Percentiles rank a stretch among this genome's conserved stretches.
Evolutionary conservation across 1,140 invertebrate genomes (phyloP).

Genomic region (Zaprionus taronus): DNA sequence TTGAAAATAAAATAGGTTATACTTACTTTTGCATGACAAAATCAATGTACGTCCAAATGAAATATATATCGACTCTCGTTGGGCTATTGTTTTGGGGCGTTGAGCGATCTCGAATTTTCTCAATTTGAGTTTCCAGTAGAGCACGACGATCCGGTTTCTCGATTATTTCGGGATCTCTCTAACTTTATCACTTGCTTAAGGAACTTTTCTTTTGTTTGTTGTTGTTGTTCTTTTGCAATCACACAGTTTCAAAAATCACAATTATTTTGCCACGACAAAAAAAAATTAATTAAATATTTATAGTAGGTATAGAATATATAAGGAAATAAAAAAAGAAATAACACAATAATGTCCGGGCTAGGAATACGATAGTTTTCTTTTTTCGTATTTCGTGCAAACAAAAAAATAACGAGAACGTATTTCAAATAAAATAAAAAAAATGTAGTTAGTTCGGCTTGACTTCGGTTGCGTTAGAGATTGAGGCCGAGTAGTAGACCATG

Average conservation of each 20-base stretch:
- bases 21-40: slow-evolving; percentile 63
- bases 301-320: slow-evolving; percentile 7
- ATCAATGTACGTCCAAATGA: neutral
- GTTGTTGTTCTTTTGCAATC: slow-evolving; percentile 67
- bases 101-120: slow-evolving; percentile 7
- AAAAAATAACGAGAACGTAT: slow-evolving; percentile 23
- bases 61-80: slow-evolving; percentile 12
- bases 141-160: neutral
- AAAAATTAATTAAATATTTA: slow-evolving; percentile 52
- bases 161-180: slow-evolving; percentile 36
- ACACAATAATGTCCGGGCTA: slow-evolving; percentile 18
- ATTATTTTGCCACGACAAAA: slow-evolving; percentile 57
- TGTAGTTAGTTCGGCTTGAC: slow-evolving; percentile 1
- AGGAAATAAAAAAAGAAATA: slow-evolving; percentile 18
- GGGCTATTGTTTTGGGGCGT: neutral
- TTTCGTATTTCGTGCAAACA: slow-evolving; percentile 22
- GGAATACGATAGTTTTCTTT: neutral
- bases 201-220: slow-evolving; percentile 72
- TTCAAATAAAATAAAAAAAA: slow-evolving; percentile 11
- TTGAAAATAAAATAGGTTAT: no score
- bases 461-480: neutral
- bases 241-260: slow-evolving; percentile 79
- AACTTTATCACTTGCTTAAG: slow-evolving; percentile 76
- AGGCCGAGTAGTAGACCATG: neutral
- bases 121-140: neutral